Base-by-base conservation (phyloP, 2,113 vertebrate genomes). In the Bos javanicus region DNA sequence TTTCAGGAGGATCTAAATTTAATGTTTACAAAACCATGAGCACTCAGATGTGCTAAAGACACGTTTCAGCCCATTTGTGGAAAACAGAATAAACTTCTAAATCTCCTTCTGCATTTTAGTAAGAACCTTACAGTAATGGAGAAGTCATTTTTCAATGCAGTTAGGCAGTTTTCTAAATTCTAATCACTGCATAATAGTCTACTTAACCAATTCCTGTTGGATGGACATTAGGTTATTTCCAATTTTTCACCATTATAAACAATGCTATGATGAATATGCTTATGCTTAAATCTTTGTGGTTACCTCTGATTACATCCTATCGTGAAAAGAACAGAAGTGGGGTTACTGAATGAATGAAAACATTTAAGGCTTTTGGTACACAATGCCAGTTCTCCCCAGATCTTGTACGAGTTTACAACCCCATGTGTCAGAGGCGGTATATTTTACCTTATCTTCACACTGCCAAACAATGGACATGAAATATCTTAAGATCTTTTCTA, bases 191-290 rank as follows among this genome's bases (percentile, higher is more conserved):
- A 28, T 94, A 83, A 97, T 87, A 92, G 87, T 95, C 81, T 94
- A 71, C 91, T 92, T 95, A 95, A 83, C 92, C 94, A 97, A 62
- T 71, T 43, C 48, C 88, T 96, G 76, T 87, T 7, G 85, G 94
- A 95, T 82, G 81, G 92, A 96, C 93, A 91, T 90, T 74, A 82
- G 87, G 91, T 86, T 86, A 96, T 88, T 94, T 94, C 60, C 64
- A 82, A 96, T 96, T 97, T 97, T 96, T 97, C 95, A 83, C 90
- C 36, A 92, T 96, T 93, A 95, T 81, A 96, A 91, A 90, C 82
- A 88, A 93, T 33, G 60, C 25, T 89, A 36, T 95, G 85, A 93
- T 94, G 82, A 96, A 95, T 85, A 60, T 90, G 76, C 56, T 36
- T 19, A 46, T 2, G 78, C 88, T 74, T 90, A 91, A 94, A 95